Evolutionary conservation across 1,140 invertebrate species (phyloP), one percentile per base, ranked within the genome.

Genomic region (Ylistrum balloti): DNA sequence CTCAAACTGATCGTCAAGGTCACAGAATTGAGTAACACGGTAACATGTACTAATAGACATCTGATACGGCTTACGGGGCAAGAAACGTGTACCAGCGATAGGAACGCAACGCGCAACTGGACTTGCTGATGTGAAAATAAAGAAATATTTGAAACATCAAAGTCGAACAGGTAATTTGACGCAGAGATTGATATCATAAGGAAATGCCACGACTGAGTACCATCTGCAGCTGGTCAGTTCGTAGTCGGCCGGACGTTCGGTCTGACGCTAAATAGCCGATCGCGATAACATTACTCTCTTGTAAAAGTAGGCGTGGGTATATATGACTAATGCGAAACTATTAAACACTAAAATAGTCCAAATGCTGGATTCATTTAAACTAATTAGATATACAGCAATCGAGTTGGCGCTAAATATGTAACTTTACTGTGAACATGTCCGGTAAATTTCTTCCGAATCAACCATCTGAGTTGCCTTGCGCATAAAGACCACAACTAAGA

Each of bases 81-180:
- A 22, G 56, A 74, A 28, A 74, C 22, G 56, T 28, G 56, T 74
- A 74, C 0, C 56, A 45, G 56, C 56, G 56, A 74, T 74, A 74
- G 22, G 56, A 74, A 74, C 56, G 56, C 56, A n/a, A 1, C n/a
- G 9, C 28, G n/a, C 56, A 74, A 74, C 56, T 74, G 56, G n/a
- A n/a, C 56, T 74, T 74, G 56, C 17, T 74, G 56, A 74, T 74
- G 56, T 74, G 56, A 74, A 74, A 74, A 74, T 74, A 74, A 74
- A 74, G 56, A 74, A 74, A 74, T 74, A 74, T 74, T 74, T 74
- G 22, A 74, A 74, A 74, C 56, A 74, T 74, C 56, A 74, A 74
- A 74, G 56, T 9, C n/a, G 22, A 74, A 3, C 56, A 74, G 56
- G 56, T 74, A 74, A 74, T 74, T 74, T 74, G 56, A 74, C 28